phyloP scores from a whole-genome alignment of 2,888 invertebrate genomes.

The Hymenopus coronatus region DNA sequence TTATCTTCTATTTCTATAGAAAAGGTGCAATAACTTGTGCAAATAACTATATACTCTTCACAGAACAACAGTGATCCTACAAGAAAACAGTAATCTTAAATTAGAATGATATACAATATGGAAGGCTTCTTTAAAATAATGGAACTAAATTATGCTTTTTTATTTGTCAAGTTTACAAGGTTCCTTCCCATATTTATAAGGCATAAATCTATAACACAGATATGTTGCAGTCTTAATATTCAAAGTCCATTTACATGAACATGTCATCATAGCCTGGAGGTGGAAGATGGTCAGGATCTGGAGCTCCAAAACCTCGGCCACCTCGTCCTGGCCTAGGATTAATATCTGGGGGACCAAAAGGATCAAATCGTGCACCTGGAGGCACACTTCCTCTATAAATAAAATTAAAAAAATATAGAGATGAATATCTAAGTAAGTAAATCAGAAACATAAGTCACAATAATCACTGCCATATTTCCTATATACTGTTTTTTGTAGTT shows the following conservation, averaged over 20 bases:
- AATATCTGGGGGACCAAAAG: constrained; percentile 67
- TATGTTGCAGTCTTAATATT: background rate
- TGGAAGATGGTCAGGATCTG: constrained; percentile 71
- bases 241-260: constrained; percentile 60
- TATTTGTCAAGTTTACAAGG: background rate
- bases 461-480: no score
- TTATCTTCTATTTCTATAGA: no score
- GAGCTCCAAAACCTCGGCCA: constrained; percentile 44
- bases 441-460: no score
- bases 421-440: background rate
- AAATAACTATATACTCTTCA: no score
- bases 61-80: no score
- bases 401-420: background rate
- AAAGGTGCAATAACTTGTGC: no score
- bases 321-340: constrained; percentile 28
- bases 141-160: background rate
- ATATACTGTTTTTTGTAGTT: no score
- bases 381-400: constrained; percentile 61
- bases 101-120: no score
- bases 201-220: background rate
- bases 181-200: background rate
- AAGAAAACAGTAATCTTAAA: no score
- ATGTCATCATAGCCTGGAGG: constrained; percentile 75
- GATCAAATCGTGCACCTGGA: constrained; percentile 83
- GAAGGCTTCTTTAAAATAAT: background rate